These are phyloP conservation scores for Tromatobia lineatoria DNA, from an alignment of 2,888 invertebrate species.

Conservation along the genomic window DNA sequence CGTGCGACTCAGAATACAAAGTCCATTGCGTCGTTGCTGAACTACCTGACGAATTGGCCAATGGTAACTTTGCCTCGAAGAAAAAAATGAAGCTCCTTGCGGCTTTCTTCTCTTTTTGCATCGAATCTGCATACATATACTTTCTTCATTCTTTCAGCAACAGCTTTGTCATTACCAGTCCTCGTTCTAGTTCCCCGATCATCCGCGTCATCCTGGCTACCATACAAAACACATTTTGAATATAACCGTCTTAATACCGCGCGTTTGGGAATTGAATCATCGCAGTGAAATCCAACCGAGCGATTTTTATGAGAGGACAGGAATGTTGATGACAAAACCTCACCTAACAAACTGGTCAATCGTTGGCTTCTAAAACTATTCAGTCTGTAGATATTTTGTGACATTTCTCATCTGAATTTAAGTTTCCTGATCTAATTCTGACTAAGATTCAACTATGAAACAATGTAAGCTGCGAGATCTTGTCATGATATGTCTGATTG, in stretches of 20 bases:
- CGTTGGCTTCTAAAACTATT: not conserved
- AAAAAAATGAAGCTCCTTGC: slow-evolving; percentile 14
- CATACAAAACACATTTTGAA: slow-evolving; percentile 55
- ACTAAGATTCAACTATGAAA: too few relatives aligned
- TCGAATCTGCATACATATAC: slow-evolving; percentile 64
- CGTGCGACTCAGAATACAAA: slow-evolving; percentile 41
- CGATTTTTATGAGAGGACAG: not conserved
- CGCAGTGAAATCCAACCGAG: slow-evolving; percentile 30
- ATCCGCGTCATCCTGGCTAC: slow-evolving; percentile 37
- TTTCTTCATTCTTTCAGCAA: slow-evolving; percentile 50
- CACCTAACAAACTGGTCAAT: not conserved
- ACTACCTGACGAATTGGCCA: slow-evolving; percentile 30
- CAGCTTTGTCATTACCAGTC: slow-evolving; percentile 27
- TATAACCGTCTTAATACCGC: slow-evolving; percentile 45
- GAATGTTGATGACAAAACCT: slow-evolving; percentile 4
- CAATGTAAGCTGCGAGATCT: too few relatives aligned
- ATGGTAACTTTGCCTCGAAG: slow-evolving; percentile 15
- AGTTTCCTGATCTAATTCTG: too few relatives aligned
- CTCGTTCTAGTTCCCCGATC: slow-evolving; percentile 56
- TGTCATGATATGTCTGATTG: too few relatives aligned
- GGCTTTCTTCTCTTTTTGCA: slow-evolving; percentile 58
- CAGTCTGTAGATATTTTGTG: not conserved
- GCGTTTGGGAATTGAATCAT: slow-evolving; percentile 55
- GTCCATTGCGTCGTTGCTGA: not conserved
- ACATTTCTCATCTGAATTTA: not conserved